Conservation (phyloP, 2,113 vertebrate genomes). For the Oreochromis aureus region DNA sequence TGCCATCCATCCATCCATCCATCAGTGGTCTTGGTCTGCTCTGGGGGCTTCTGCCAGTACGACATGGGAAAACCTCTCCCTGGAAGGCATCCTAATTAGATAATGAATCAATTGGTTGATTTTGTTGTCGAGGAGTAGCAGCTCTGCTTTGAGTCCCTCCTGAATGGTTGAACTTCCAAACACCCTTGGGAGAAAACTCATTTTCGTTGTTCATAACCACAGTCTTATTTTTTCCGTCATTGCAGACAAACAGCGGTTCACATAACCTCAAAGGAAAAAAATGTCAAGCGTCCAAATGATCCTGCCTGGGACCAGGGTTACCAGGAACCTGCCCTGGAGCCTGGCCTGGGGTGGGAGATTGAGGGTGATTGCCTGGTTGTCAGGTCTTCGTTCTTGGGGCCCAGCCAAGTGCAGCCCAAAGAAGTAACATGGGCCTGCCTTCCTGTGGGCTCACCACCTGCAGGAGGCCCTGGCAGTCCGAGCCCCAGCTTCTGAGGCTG, state of each 20-base stretch:
- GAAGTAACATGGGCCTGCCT: neutral
- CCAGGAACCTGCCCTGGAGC: neutral
- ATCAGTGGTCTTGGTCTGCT: neutral
- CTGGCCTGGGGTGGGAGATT: neutral
- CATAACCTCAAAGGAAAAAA: neutral
- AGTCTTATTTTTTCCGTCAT: neutral
- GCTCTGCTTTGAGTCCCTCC: too few relatives aligned
- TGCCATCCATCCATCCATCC: neutral
- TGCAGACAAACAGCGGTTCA: neutral
- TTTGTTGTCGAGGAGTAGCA: too few relatives aligned
- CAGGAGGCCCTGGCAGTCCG: neutral
- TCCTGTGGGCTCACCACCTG: neutral
- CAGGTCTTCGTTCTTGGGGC: neutral
- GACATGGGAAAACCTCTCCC: neutral
- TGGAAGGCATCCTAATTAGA: neutral
- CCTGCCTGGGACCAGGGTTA: neutral
- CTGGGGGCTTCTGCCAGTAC: neutral
- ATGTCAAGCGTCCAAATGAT: neutral
- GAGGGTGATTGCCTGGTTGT: neutral
- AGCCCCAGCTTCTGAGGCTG: neutral
- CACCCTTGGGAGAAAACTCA: neutral
- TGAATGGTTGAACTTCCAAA: too few relatives aligned
- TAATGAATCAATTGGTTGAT: too few relatives aligned
- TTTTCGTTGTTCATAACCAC: neutral
- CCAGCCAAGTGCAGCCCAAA: neutral